Base-by-base conservation (phyloP, 2,797 vertebrate species). In the Xerus rutilus region DNA sequence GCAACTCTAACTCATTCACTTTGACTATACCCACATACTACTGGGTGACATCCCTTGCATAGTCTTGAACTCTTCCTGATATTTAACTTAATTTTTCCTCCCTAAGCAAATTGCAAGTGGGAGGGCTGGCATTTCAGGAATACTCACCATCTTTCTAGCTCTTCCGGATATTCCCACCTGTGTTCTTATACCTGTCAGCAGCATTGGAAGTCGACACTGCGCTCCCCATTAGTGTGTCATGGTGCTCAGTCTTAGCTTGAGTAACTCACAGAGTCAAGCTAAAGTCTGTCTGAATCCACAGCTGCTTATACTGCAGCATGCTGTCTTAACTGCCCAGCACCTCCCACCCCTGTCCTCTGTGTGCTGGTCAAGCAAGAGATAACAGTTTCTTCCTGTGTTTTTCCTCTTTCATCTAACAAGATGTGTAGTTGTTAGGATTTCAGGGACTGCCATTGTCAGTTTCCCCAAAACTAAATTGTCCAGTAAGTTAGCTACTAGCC, bases 181-280 rank as follows among this genome's bases (percentile, higher is more conserved):
- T 7, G 3, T 86, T 93, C 43, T 85, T 57, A n/a, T 0, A 74
- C 30, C 4, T 65, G 45, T 94, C 18, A 65, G 0, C 15, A 79
- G 7, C 76, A 57, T 45, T 72, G 69, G 13, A 76, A 84, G 20
- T 93, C 28, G 86, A 10, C 52, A 30, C 9, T 25, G 20, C 70
- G 52, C 45, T 92, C 30, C 1, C 39, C 70, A 47, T 69, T 91
- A 49, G 11, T 72, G 73, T 59, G n/a, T 81, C 65, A 70, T n/a
- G 87, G 43, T 86, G 23, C 57, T 78, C 65, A 73, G 54, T 76
- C 57, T 93, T 70, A 91, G 59, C n/a, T 49, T 70, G 45, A 94
- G 32, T 78, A 84, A 65, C 72, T 85, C 28, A 11, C 35, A 85
- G 2, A 73, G 32, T 57, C 17, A 57, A 49, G 23, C 11, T 64